These are phyloP conservation scores for Biston betularia DNA, from an alignment of 2,888 invertebrate genomes.

Conservation along the genomic window DNA sequence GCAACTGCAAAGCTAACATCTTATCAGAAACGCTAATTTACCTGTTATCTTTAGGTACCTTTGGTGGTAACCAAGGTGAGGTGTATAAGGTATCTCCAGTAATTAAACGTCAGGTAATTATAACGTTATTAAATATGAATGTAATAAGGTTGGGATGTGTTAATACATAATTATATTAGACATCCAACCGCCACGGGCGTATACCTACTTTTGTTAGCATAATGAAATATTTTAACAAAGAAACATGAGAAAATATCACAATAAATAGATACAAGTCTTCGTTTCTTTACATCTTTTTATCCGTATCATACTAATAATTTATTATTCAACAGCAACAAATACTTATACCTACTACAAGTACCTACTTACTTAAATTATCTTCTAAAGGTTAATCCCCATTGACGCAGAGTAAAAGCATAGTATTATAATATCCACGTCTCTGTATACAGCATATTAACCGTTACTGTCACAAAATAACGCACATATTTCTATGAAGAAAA, in stretches of 20 bases:
- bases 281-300: no score
- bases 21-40: constrained; percentile 23
- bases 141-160: neutral
- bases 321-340: neutral
- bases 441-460: no score
- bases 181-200: neutral
- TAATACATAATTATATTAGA: neutral
- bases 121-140: neutral
- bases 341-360: neutral
- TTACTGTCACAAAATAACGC: no score
- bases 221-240: constrained; percentile 1
- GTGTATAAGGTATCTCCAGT: constrained; percentile 1
- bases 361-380: neutral
- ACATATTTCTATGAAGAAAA: no score
- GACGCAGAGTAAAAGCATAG: no score
- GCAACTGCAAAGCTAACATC: constrained; percentile 4
- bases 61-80: neutral
- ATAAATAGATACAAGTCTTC: no score
- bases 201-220: neutral
- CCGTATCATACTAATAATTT: no score
- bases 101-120: neutral
- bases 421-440: no score
- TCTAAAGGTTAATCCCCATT: neutral
- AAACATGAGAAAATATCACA: neutral
- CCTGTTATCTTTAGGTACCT: constrained; percentile 18